These are phyloP conservation scores for Alosa sapidissima DNA, from an alignment of 2,797 vertebrate species.

Conservation along the genomic window DNA sequence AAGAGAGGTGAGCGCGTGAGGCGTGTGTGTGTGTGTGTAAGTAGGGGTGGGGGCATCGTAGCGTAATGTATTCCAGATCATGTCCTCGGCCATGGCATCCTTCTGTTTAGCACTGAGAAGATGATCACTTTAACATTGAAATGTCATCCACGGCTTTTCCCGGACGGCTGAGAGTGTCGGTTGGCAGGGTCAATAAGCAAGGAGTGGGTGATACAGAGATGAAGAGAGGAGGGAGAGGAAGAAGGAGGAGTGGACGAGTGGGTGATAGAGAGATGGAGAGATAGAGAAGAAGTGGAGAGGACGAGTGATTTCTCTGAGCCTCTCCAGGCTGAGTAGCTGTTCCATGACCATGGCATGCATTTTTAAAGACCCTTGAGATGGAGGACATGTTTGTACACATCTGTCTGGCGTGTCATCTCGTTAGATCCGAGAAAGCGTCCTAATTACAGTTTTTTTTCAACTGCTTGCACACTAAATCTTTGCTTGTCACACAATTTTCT, in stretches of 20 bases:
- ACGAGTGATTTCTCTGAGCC: not conserved
- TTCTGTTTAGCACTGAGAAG: not conserved
- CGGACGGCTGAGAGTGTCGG: not conserved
- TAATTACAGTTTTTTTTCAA: too few relatives aligned
- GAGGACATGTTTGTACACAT: constrained; percentile 2
- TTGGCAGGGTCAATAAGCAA: not conserved
- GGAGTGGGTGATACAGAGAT: not conserved
- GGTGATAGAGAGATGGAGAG: not conserved
- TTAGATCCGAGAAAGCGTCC: not conserved
- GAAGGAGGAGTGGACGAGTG: too few relatives aligned
- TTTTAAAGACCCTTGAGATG: constrained; percentile 1
- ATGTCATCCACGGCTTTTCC: constrained; percentile 3
- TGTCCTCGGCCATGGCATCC: not conserved
- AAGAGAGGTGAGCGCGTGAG: not conserved
- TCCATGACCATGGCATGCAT: not conserved
- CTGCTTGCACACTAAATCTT: too few relatives aligned
- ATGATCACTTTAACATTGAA: constrained; percentile 8
- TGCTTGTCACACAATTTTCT: too few relatives aligned
- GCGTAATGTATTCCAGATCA: constrained; percentile 3
- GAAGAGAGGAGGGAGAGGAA: not conserved
- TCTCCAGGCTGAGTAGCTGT: not conserved
- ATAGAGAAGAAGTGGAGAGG: not conserved
- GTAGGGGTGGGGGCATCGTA: too few relatives aligned
- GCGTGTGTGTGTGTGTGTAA: not conserved
- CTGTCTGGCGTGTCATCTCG: not conserved